Percentiles rank a stretch among this genome's conserved stretches.
Evolutionary conservation across 2,113 vertebrate species (phyloP).

Genomic region (Numida meleagris): DNA sequence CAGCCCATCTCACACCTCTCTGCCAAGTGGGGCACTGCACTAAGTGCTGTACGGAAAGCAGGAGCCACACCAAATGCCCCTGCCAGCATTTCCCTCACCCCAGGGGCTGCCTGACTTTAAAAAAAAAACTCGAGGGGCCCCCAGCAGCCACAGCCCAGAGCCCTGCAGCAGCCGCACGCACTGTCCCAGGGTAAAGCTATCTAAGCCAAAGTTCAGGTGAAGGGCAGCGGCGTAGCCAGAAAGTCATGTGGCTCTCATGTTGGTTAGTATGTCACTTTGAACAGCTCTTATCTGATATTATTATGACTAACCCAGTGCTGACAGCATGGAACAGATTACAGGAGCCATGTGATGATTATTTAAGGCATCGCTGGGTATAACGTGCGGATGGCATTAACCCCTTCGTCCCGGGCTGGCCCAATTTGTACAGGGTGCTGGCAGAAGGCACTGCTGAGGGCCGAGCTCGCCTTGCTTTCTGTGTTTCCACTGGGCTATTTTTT

Average conservation of each 20-base stretch:
- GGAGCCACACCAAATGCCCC: not conserved
- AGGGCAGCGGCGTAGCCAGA: constrained; percentile 89
- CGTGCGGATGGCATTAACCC: constrained; percentile 78
- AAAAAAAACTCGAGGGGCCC: not conserved
- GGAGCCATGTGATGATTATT: constrained; percentile 92
- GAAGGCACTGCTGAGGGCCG: not conserved
- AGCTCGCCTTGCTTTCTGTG: not conserved
- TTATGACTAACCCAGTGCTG: constrained; percentile 94
- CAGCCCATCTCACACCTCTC: not conserved
- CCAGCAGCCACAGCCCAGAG: not conserved
- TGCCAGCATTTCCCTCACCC: not conserved
- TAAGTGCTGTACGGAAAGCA: constrained; percentile 26
- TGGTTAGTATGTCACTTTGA: constrained; percentile 86
- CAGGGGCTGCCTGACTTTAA: not conserved
- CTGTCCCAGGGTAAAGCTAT: constrained; percentile 60
- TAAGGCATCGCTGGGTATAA: constrained; percentile 79
- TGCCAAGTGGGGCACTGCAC: constrained; percentile 38
- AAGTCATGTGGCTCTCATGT: constrained; percentile 92
- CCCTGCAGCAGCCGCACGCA: not conserved
- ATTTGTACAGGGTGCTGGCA: not conserved
- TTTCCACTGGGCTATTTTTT: constrained; percentile 29
- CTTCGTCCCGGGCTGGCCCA: constrained; percentile 44
- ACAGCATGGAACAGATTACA: constrained; percentile 94
- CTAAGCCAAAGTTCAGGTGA: constrained; percentile 96
- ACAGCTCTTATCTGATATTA: constrained; percentile 94